phyloP scores from a whole-genome alignment of 1,140 invertebrate genomes.

The Eriocheir sinensis region DNA sequence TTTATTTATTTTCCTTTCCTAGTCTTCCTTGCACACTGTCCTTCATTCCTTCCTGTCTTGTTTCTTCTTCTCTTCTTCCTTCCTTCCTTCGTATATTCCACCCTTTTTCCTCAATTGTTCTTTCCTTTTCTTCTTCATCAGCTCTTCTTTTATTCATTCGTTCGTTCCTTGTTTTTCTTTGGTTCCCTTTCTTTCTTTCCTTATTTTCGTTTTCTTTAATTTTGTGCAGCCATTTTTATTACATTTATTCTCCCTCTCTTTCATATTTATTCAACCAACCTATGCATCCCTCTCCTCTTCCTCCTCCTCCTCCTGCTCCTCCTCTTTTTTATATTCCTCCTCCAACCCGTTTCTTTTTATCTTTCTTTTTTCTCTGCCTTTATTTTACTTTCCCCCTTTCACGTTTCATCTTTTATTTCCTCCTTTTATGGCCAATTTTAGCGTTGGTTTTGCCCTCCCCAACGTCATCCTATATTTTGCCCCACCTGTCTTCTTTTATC shows the following conservation, averaged over 20 bases:
- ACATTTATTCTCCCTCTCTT: neutral
- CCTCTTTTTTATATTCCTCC: neutral
- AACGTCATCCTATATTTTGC: neutral
- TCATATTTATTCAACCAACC: constrained; percentile 9
- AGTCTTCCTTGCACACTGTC: neutral
- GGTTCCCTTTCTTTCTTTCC: no score
- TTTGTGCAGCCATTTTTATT: no score
- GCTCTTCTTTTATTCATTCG: no score
- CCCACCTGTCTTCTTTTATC: neutral
- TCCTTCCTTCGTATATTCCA: neutral
- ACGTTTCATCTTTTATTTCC: neutral
- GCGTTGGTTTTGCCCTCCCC: neutral
- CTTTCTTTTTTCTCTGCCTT: no score
- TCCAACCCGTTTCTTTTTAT: neutral
- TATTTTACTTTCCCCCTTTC: neutral
- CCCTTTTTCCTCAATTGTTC: no score
- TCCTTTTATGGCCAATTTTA: no score
- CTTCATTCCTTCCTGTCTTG: neutral
- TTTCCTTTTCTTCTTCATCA: neutral
- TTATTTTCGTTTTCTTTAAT: no score
- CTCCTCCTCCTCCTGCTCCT: neutral
- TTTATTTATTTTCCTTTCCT: no score
- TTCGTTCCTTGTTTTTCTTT: no score
- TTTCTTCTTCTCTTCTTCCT: neutral
- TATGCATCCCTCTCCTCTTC: neutral